A percentile compares a stretch with the other conserved stretches of the same genome.
phyloP scores from a whole-genome alignment of 2,888 invertebrate species.

The Chrysodeixis includens region DNA sequence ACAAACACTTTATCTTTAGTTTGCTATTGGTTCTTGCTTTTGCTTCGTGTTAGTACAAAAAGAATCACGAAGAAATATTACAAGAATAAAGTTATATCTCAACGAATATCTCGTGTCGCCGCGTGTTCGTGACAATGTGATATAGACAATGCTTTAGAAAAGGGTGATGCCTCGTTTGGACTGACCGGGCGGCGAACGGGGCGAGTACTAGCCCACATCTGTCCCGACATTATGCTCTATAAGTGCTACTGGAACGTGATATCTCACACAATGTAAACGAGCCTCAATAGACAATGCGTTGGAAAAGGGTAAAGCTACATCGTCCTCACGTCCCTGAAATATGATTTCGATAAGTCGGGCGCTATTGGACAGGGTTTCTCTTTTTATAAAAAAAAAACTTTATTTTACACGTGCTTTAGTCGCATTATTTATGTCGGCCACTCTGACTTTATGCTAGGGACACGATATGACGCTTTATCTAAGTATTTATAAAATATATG shows the following conservation, averaged over 20 bases:
- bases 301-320: conserved; percentile 83
- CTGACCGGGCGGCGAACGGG: conserved; percentile 43
- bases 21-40: conserved; percentile 36
- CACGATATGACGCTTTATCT: conserved; percentile 62
- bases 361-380: conserved; percentile 82
- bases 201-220: conserved; percentile 51
- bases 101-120: conserved; percentile 86
- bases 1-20: conserved; percentile 13
- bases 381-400: conserved; percentile 83
- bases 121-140: conserved; percentile 87
- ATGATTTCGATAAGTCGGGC: conserved; percentile 88
- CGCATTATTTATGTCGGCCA: conserved; percentile 64
- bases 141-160: conserved; percentile 87
- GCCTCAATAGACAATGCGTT: conserved; percentile 79
- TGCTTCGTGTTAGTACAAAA: conserved; percentile 50
- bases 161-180: conserved; percentile 81
- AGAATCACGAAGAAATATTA: conserved; percentile 78
- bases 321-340: conserved; percentile 87
- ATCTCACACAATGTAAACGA: conserved; percentile 66
- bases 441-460: conserved; percentile 57
- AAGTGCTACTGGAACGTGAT: conserved; percentile 43
- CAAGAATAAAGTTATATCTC: conserved; percentile 85
- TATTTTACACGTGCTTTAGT: conserved; percentile 79
- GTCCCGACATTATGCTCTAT: conserved; percentile 22
- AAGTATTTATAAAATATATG: conserved; percentile 39